Conservation (phyloP, 2,113 vertebrate species). For the Dasyprocta punctata region DNA sequence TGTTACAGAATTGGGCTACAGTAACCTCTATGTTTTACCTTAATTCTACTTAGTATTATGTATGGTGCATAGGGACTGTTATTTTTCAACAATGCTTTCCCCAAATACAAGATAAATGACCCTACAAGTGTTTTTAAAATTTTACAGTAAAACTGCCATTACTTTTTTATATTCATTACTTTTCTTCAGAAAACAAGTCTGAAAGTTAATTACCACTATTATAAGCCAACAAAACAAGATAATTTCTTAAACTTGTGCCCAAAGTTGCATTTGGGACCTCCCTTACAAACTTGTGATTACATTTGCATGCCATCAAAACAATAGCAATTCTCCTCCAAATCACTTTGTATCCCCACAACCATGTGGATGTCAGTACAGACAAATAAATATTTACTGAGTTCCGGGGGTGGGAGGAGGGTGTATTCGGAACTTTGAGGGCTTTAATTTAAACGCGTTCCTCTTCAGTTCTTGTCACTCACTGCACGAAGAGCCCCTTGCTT, state of each 20-base stretch:
- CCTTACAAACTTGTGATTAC: slow-evolving; percentile 33
- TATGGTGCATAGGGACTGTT: neutral
- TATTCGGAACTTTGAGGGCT: neutral
- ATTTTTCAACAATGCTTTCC: slow-evolving; percentile 27
- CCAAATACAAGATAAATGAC: neutral
- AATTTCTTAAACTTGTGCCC: slow-evolving; percentile 42
- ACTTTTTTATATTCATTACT: slow-evolving; percentile 44
- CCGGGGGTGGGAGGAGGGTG: neutral
- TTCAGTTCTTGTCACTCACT: neutral
- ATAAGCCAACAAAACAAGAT: slow-evolving; percentile 55
- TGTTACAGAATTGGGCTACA: slow-evolving; percentile 12
- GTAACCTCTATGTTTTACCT: slow-evolving; percentile 7
- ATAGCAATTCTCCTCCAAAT: slow-evolving; percentile 32
- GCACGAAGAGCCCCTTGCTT: neutral
- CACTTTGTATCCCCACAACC: neutral
- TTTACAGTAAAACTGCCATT: slow-evolving; percentile 56
- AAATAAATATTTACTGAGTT: slow-evolving; percentile 14
- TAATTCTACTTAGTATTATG: slow-evolving; percentile 11
- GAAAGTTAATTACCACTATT: slow-evolving; percentile 53
- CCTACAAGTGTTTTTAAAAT: slow-evolving; percentile 48
- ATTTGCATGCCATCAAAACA: slow-evolving; percentile 43
- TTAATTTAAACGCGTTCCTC: neutral
- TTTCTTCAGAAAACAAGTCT: slow-evolving; percentile 35
- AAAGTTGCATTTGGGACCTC: slow-evolving; percentile 43
- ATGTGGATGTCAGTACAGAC: neutral